Conservation (phyloP, 2,888 invertebrate species). For the Dorcus parallelipipedus region DNA sequence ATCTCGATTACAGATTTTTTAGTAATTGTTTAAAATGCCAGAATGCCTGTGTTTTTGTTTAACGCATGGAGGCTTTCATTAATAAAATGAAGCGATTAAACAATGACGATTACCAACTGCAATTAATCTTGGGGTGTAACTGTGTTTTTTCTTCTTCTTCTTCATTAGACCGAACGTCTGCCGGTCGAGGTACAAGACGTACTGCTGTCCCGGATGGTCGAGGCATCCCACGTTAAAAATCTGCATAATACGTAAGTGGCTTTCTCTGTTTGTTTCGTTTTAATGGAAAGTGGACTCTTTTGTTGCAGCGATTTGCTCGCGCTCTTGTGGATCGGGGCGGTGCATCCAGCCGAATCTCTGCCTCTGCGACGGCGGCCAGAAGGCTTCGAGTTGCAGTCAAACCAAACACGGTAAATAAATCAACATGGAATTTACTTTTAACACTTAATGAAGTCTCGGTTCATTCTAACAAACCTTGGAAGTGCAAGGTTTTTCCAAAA, state of each 20-base stretch:
- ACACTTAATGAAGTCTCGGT: too few species aligned
- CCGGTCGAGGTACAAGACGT: constrained; percentile 67
- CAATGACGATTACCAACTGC: too few species aligned
- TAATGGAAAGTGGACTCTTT: neutral
- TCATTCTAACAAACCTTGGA: too few species aligned
- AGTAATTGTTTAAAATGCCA: too few species aligned
- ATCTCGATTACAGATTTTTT: too few species aligned
- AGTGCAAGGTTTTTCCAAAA: too few species aligned
- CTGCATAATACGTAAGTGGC: constrained; percentile 79
- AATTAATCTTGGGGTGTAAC: too few species aligned
- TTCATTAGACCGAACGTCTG: constrained; percentile 77
- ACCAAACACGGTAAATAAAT: constrained; percentile 23
- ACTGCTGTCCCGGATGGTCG: constrained; percentile 85
- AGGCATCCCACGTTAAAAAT: constrained; percentile 67
- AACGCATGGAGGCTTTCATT: too few species aligned
- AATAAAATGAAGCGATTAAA: too few species aligned
- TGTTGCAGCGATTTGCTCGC: constrained; percentile 65
- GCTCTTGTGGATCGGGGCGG: constrained; percentile 68
- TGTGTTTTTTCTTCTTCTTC: neutral
- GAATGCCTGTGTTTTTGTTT: too few species aligned
- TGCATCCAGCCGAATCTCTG: constrained; percentile 82
- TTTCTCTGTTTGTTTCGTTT: constrained; percentile 6
- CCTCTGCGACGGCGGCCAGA: constrained; percentile 69
- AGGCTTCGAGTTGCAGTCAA: constrained; percentile 56
- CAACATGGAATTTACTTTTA: too few species aligned